Evolutionary conservation across 2,888 invertebrate genomes (phyloP), one percentile per base, ranked within the genome.

Genomic region (Slavum lentiscoides): DNA sequence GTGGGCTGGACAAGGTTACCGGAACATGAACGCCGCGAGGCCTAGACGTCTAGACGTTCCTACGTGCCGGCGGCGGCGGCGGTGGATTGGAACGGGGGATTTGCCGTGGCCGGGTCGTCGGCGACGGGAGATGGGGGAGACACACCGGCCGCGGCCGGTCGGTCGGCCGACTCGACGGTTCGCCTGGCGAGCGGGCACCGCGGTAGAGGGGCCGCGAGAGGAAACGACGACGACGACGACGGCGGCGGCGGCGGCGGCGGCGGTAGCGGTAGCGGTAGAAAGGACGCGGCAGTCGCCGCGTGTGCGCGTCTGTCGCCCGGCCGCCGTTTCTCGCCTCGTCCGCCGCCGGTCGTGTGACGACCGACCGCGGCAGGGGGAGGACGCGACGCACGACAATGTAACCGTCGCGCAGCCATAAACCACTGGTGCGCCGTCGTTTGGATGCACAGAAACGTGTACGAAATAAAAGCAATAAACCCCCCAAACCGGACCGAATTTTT

Each of bases 1-100:
- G 82, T 76, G 76, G 82, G 81, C 73, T 62, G 74, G 82, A 80
- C 77, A 82, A 82, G 82, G 82, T 77, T 77, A 82, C 82, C 82
- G 77, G 82, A 82, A 82, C 76, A 82, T 72, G 82, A 82, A 82
- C 77, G 82, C 80, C 80, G 70, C 80, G 80, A 80, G 80, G 80
- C 80, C 80, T 80, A 80, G 80, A 80, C 80, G 80, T 80, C 80
- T 80, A 80, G 80, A 80, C 80, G 80, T 64, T 80, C 55, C 80
- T 72, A 77, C 77, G 77, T 62, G 77, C 61, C 69, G 76, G 62
- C 62, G 61, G 69, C 43, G 77, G 70, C 62, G 68, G 69, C 43
- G 77, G 69, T 61, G 61, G 37, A 62, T 21, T 13, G 77, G 69
- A 70, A 62, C 69, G 49, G 69, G 68, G 61, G 68, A 76, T 61